These are phyloP conservation scores for Podilymbus podiceps DNA, from an alignment of 2,113 vertebrate species.

Conservation along the genomic window DNA sequence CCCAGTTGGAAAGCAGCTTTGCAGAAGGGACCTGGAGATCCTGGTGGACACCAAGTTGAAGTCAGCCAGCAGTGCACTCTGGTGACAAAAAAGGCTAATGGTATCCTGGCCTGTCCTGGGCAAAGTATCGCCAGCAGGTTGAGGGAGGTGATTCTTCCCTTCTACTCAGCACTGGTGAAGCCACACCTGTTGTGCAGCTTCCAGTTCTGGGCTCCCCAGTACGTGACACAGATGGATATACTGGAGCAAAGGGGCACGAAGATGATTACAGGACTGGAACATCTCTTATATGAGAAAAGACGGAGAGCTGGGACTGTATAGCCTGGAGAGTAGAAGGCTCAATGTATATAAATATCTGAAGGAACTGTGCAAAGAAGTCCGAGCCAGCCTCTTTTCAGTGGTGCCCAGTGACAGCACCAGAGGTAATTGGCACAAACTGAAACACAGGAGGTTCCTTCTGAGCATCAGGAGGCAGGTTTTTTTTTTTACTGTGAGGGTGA, in stretches of 20 bases:
- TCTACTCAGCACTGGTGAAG: neutral
- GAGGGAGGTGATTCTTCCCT: neutral
- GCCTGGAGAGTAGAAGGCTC: neutral
- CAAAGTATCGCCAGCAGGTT: neutral
- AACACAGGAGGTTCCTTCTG: neutral
- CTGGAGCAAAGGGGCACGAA: neutral
- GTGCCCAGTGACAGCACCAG: neutral
- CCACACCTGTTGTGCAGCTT: neutral
- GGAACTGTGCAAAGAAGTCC: neutral
- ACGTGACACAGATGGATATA: neutral
- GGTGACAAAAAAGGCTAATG: neutral
- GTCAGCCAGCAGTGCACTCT: neutral
- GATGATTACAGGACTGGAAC: neutral
- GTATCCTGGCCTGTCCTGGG: neutral
- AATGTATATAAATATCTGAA: neutral
- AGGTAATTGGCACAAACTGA: neutral
- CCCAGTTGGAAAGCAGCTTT: neutral
- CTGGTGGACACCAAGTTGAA: neutral
- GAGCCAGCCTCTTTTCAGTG: neutral
- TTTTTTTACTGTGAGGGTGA: neutral
- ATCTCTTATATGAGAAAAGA: neutral
- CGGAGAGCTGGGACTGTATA: neutral
- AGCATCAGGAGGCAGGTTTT: neutral
- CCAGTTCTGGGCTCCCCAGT: neutral
- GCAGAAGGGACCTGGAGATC: neutral